These are phyloP conservation scores for Ophiodon elongatus DNA, from an alignment of 2,113 vertebrate species.

Conservation along the genomic window DNA sequence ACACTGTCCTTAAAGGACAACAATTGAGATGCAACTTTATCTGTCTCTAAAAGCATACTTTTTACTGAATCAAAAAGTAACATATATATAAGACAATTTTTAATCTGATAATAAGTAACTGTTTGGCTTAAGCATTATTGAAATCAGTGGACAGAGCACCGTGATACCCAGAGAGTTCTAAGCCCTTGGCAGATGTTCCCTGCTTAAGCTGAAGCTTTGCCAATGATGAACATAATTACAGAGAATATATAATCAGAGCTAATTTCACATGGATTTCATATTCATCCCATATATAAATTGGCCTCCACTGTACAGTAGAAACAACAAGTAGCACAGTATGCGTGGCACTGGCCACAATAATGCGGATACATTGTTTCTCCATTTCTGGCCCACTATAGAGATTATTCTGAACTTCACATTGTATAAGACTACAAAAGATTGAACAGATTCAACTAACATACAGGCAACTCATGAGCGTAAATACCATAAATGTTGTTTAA, in stretches of 20 bases:
- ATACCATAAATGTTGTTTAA: neutral
- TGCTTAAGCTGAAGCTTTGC: conserved; percentile 10
- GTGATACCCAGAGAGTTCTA: conserved; percentile 1
- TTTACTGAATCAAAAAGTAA: neutral
- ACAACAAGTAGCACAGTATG: neutral
- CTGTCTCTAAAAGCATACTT: neutral
- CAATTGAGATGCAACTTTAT: neutral
- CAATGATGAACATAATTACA: conserved; percentile 14
- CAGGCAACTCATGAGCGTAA: neutral
- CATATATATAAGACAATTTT: neutral
- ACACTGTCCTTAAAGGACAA: neutral
- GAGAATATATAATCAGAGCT: conserved; percentile 19
- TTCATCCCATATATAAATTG: neutral
- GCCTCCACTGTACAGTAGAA: neutral
- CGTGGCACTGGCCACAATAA: neutral
- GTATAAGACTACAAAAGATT: neutral
- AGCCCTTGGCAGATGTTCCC: conserved; percentile 14
- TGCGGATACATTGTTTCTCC: neutral
- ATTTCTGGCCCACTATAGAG: neutral
- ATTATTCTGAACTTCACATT: neutral
- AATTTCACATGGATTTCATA: conserved; percentile 19
- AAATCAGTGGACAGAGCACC: neutral
- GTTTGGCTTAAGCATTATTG: neutral
- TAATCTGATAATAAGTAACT: neutral
- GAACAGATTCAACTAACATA: neutral